phyloP scores from a whole-genome alignment of 2,888 invertebrate species.

The Ophion obscuratus region DNA sequence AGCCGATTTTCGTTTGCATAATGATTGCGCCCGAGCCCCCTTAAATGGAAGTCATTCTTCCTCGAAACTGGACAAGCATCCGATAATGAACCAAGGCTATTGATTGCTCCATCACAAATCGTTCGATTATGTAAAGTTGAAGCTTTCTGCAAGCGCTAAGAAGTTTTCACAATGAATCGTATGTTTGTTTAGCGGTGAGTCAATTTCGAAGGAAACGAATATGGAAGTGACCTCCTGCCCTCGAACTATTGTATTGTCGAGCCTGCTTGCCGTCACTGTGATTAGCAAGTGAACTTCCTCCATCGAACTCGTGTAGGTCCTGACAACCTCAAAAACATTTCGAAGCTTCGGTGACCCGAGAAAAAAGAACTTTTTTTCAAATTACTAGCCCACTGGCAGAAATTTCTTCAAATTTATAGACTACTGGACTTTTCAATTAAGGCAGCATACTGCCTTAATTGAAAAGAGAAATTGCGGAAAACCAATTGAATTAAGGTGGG shows the following conservation, averaged over 20 bases:
- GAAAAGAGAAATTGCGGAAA: no score
- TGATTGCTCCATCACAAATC: conserved; percentile 2
- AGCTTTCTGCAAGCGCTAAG: not conserved
- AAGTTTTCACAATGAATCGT: not conserved
- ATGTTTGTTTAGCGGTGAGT: not conserved
- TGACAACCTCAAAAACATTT: not conserved
- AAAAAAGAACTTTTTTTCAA: no score
- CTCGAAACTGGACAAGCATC: conserved; percentile 10
- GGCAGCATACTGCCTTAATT: no score
- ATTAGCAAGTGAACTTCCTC: not conserved
- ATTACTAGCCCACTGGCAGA: no score
- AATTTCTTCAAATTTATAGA: no score
- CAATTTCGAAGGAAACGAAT: not conserved
- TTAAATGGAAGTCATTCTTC: conserved; percentile 31
- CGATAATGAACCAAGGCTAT: conserved; percentile 2
- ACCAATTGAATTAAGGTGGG: no score
- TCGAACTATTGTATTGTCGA: not conserved
- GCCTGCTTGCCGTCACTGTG: not conserved
- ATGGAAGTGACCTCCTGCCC: not conserved
- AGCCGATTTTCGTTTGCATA: conserved; percentile 60
- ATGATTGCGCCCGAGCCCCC: conserved; percentile 41
- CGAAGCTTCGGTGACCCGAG: not conserved
- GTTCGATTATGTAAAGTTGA: conserved; percentile 7
- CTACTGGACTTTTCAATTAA: no score
- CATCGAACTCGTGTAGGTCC: not conserved